These are phyloP conservation scores for Polietes domitor DNA, from an alignment of 2,888 invertebrate genomes.

Conservation along the genomic window DNA sequence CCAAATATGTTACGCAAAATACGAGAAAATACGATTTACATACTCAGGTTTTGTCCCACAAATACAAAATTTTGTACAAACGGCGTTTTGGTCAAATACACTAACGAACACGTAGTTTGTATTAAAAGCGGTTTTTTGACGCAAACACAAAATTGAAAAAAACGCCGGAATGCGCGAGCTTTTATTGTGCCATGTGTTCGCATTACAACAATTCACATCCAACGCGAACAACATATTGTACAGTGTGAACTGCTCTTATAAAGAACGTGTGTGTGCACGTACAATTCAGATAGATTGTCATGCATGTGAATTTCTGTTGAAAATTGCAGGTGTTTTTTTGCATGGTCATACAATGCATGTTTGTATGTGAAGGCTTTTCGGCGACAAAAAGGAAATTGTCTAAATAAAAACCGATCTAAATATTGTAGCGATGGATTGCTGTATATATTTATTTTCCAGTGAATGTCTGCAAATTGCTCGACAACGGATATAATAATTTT, in stretches of 20 bases:
- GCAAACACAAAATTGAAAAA: too few relatives aligned
- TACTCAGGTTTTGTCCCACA: too few relatives aligned
- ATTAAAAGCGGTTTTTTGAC: too few relatives aligned
- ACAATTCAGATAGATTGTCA: background rate
- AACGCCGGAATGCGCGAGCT: too few relatives aligned
- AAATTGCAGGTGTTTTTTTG: background rate
- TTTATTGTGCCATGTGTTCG: too few relatives aligned
- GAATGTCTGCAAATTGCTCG: slow-evolving; percentile 4
- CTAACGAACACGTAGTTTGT: too few relatives aligned
- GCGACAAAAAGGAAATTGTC: background rate
- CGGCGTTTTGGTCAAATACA: too few relatives aligned
- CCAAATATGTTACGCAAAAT: too few relatives aligned
- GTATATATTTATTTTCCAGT: slow-evolving; percentile 2
- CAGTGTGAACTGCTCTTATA: background rate
- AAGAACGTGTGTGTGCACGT: background rate
- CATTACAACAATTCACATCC: too few relatives aligned
- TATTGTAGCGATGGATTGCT: background rate
- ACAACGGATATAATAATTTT: slow-evolving; percentile 34
- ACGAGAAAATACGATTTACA: too few relatives aligned
- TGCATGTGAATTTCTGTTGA: background rate
- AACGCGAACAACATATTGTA: too few relatives aligned
- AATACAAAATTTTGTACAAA: too few relatives aligned
- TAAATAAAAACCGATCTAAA: background rate
- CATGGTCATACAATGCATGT: background rate
- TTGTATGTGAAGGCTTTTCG: slow-evolving; percentile 2